A percentile compares a stretch with the other conserved stretches of the same genome.
Evolutionary conservation across 2,888 invertebrate genomes (phyloP).

Genomic region (Sepiola atlantica): DNA sequence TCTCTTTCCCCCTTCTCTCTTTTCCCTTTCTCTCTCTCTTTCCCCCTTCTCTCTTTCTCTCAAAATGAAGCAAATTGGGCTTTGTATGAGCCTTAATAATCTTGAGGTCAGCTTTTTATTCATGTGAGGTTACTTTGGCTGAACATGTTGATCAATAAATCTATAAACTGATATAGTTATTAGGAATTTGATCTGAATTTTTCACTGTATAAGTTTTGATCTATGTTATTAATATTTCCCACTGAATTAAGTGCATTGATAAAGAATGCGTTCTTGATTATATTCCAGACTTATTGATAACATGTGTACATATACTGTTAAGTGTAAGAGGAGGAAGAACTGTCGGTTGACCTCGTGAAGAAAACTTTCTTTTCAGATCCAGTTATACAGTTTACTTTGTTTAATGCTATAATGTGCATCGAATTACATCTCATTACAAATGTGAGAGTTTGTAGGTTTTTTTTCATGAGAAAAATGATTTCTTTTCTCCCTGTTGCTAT

Average conservation of each 20-base stretch:
- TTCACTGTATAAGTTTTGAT: not conserved
- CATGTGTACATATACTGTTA: not conserved
- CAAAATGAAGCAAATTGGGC: not conserved
- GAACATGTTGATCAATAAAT: not conserved
- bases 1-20: too few relatives aligned
- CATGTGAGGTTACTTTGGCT: not conserved
- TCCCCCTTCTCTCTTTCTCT: too few relatives aligned
- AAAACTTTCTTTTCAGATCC: not conserved
- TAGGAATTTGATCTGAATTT: not conserved
- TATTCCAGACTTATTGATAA: too few relatives aligned
- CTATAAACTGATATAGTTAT: not conserved
- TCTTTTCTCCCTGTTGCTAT: not conserved
- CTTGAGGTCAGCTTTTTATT: not conserved
- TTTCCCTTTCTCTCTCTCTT: too few relatives aligned
- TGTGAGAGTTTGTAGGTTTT: not conserved
- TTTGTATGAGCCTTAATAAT: not conserved
- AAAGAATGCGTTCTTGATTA: not conserved
- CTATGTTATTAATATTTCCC: not conserved
- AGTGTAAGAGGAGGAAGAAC: not conserved
- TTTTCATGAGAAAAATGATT: not conserved
- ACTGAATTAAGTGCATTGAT: not conserved
- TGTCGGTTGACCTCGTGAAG: not conserved
- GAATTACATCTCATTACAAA: not conserved
- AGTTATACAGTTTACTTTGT: not conserved
- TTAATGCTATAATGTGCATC: not conserved